Evolutionary conservation across 2,888 invertebrate species (phyloP).

Genomic region (Bibio marci): DNA sequence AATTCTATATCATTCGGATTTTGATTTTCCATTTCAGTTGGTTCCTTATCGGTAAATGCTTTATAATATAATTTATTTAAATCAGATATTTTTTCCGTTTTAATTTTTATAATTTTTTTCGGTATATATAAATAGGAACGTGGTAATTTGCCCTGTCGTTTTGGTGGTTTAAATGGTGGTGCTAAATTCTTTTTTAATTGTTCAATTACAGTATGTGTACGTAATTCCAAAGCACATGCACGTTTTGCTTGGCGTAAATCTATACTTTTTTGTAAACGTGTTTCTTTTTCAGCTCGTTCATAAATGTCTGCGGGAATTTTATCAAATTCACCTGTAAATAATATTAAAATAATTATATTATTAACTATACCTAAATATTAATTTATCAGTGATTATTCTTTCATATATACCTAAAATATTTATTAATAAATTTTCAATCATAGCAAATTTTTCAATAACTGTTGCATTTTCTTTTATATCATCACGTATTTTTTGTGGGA

Average conservation of each 20-base stretch:
- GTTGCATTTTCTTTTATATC: slow-evolving; percentile 16
- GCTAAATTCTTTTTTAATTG: slow-evolving; percentile 21
- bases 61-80: slow-evolving; percentile 20
- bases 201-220: slow-evolving; percentile 22
- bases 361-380: slow-evolving; percentile 18
- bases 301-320: slow-evolving; percentile 15
- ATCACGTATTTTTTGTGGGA: slow-evolving; percentile 18
- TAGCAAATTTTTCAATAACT: slow-evolving; percentile 20
- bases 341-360: too few relatives aligned
- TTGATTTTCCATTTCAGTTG: slow-evolving; percentile 3
- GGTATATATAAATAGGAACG: slow-evolving; percentile 14
- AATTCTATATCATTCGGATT: slow-evolving; percentile 15
- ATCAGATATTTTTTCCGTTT: slow-evolving; percentile 15
- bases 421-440: slow-evolving; percentile 12
- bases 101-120: slow-evolving; percentile 11
- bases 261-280: slow-evolving; percentile 17
- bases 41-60: slow-evolving; percentile 20
- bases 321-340: slow-evolving; percentile 20
- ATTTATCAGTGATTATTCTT: slow-evolving; percentile 8
- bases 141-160: slow-evolving; percentile 17
- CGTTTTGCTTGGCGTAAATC: slow-evolving; percentile 17
- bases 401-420: slow-evolving; percentile 7
- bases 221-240: slow-evolving; percentile 21
- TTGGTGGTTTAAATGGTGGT: slow-evolving; percentile 18
- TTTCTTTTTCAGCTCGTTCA: slow-evolving; percentile 13